Base-by-base conservation (phyloP, 1,140 invertebrate species). In the Penaeus vannamei region DNA sequence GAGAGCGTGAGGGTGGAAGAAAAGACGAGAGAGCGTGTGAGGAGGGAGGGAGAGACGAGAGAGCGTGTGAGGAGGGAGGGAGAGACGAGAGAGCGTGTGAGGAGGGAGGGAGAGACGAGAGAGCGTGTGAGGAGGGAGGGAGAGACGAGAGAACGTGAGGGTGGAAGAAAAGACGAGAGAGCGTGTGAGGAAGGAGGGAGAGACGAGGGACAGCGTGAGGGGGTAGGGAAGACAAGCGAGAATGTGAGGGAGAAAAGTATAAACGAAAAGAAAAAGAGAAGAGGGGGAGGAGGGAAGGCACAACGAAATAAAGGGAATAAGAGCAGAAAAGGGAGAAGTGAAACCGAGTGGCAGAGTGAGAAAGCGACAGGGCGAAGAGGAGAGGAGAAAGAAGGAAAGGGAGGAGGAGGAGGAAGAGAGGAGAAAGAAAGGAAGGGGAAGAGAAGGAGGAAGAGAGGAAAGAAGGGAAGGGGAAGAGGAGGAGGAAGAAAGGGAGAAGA, bases 401-500 rank as follows among this genome's bases (percentile, higher is more conserved):
- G 72, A 46, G 42, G 1, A 42, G 26, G 26, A 12, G 2, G n/a
- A 12, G 26, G 72, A 42, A 77, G 26, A 42, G 26, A 4, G 12
- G 26, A 42, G 26, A 77, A 42, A 64, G 42, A 61, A 12, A 32
- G 36, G 19, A 12, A 61, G 32, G 32, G 5, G 42, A 64, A 20
- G 22, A 32, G 14, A 23, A 64, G 36, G 32, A 42, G 36, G 22
- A 69, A n/a, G 26, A 69, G 62, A 62, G 1, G 1, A 62, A 62
- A 20, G n/a, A n/a, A n/a, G n/a, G n/a, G n/a, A n/a, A n/a, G n/a
- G n/a, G n/a, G n/a, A n/a, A n/a, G n/a, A n/a, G n/a, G n/a, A n/a
- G n/a, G n/a, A n/a, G n/a, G n/a, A n/a, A 81, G 62, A 84, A 77
- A 59, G 29, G 42, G 81, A 66, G 62, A 72, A 62, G 64, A 32